Percentiles rank a stretch among this genome's conserved stretches.
phyloP scores from a whole-genome alignment of 2,113 vertebrate species.

The Typhlomys cinereus region DNA sequence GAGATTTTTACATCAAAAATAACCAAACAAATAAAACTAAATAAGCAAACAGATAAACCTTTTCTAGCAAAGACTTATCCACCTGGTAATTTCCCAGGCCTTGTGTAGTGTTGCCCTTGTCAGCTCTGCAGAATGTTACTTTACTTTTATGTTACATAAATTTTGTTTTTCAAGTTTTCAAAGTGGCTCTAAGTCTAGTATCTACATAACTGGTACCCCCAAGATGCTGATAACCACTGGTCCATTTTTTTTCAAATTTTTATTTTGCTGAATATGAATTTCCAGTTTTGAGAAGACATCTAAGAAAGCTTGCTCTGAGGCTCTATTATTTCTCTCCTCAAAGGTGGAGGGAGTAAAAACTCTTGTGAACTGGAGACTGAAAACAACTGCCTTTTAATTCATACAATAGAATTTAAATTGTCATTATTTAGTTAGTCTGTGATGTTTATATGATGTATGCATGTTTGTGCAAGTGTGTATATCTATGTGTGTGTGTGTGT shows the following conservation, averaged over 20 bases:
- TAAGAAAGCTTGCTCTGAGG: neutral
- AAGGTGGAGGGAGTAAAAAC: neutral
- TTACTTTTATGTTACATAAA: neutral
- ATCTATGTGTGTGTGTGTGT: neutral
- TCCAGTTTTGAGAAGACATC: neutral
- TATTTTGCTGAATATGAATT: neutral
- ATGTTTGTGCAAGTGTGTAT: neutral
- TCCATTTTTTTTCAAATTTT: neutral
- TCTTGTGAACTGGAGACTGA: neutral
- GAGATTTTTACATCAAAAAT: neutral
- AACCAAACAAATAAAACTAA: neutral
- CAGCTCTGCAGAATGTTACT: neutral
- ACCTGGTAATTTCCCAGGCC: neutral
- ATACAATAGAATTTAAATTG: neutral
- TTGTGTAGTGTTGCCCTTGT: neutral
- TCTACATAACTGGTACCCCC: neutral
- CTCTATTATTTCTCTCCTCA: fast-evolving
- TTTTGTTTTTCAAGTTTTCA: conserved; percentile 3
- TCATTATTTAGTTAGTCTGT: too few relatives aligned
- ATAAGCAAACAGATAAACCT: neutral
- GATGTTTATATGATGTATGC: too few relatives aligned
- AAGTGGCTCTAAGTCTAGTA: neutral
- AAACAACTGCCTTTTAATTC: neutral
- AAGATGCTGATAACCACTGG: neutral
- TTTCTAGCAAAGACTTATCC: fast-evolving